Percentiles rank a stretch among this genome's conserved stretches.
Conservation (phyloP, 2,888 invertebrate genomes). For the Agrilus biguttatus region DNA sequence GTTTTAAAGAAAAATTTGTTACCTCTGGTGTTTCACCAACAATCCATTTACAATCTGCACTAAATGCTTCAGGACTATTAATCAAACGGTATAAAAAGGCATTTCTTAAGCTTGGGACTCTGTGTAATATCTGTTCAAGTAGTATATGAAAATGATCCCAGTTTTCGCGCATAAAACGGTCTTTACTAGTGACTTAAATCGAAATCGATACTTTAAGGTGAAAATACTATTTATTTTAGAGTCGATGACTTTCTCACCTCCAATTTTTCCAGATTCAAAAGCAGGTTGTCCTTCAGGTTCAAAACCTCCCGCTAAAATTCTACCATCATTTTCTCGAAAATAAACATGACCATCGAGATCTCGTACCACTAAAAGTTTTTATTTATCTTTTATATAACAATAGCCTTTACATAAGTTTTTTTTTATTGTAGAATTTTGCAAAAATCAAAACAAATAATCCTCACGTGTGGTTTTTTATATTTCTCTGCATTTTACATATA, state of each 20-base stretch:
- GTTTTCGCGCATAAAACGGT: slow-evolving; percentile 65
- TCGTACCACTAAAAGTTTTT: slow-evolving; percentile 47
- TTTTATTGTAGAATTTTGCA: too few species aligned
- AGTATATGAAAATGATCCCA: slow-evolving; percentile 95
- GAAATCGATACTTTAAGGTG: background rate
- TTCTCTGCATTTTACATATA: too few species aligned
- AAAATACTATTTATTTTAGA: background rate
- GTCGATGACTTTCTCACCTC: slow-evolving; percentile 28
- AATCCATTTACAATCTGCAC: slow-evolving; percentile 93
- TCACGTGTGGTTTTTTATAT: too few species aligned
- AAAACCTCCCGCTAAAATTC: slow-evolving; percentile 80
- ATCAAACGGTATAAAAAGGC: slow-evolving; percentile 67
- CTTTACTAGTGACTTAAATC: slow-evolving; percentile 38
- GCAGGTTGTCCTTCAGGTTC: slow-evolving; percentile 84
- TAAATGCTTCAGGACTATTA: slow-evolving; percentile 88
- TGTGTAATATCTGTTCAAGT: slow-evolving; percentile 67
- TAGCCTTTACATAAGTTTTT: too few species aligned
- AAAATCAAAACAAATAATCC: too few species aligned
- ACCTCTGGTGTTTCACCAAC: slow-evolving; percentile 90
- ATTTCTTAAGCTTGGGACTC: slow-evolving; percentile 65
- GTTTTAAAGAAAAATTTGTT: slow-evolving; percentile 19
- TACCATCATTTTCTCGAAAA: slow-evolving; percentile 71
- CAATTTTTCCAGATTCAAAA: slow-evolving; percentile 61
- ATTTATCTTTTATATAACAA: slow-evolving; percentile 3
- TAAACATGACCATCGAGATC: slow-evolving; percentile 82